These are phyloP conservation scores for Erpornis zantholeuca DNA, from an alignment of 2,113 vertebrate genomes.

Conservation along the genomic window DNA sequence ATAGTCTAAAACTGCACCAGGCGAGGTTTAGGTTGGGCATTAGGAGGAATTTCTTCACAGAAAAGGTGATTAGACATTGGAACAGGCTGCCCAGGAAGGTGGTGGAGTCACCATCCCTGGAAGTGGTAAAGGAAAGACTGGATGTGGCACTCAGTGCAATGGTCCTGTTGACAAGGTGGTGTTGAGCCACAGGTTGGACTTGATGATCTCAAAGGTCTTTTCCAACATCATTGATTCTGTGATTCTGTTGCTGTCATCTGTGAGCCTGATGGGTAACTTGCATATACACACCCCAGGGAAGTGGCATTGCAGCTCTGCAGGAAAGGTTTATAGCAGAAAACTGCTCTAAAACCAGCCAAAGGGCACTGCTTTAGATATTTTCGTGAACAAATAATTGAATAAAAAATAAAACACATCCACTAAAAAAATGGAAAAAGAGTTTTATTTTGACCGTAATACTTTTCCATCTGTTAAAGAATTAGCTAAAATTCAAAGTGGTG, in stretches of 20 bases:
- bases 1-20: background rate
- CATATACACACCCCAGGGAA: accelerated
- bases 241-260: background rate
- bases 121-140: background rate
- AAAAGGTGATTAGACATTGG: background rate
- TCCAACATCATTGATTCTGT: background rate
- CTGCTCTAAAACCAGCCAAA: background rate
- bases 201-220: background rate
- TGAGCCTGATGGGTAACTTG: background rate
- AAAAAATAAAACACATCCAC: background rate
- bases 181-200: background rate
- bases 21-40: accelerated
- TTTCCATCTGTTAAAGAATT: background rate
- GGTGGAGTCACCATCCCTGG: background rate
- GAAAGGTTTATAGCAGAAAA: background rate
- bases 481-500: background rate
- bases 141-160: too few relatives aligned
- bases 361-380: accelerated
- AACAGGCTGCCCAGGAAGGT: background rate
- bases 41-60: background rate
- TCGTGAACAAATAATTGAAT: background rate
- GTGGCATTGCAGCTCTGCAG: background rate
- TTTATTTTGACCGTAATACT: background rate
- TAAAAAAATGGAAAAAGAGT: background rate
- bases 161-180: background rate